Evolutionary conservation across 2,113 vertebrate genomes (phyloP).

Genomic region (Pandion haliaetus): DNA sequence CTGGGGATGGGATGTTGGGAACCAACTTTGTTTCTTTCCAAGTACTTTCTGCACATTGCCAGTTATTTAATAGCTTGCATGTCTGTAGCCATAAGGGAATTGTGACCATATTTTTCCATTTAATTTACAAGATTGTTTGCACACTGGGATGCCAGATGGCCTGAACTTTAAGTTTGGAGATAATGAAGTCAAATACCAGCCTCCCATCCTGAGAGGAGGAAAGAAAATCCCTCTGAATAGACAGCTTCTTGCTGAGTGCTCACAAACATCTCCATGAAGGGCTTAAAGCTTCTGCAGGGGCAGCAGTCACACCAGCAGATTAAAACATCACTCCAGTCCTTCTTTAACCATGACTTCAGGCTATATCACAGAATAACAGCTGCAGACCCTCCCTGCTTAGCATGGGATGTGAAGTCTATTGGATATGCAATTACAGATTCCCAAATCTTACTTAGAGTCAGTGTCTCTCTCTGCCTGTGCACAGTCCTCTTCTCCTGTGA

Average conservation of each 20-base stretch:
- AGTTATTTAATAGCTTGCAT: slow-evolving; percentile 25
- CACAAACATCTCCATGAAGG: neutral
- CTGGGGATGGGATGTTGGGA: neutral
- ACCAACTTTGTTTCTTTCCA: neutral
- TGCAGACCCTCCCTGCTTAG: neutral
- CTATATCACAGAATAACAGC: neutral
- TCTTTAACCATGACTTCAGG: neutral
- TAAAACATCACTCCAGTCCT: neutral
- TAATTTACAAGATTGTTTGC: slow-evolving; percentile 75
- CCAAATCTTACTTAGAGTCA: neutral
- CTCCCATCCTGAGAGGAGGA: slow-evolving; percentile 51
- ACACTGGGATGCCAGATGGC: slow-evolving; percentile 75
- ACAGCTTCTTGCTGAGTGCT: neutral
- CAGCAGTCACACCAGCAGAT: neutral
- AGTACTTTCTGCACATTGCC: slow-evolving; percentile 3
- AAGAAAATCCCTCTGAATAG: neutral
- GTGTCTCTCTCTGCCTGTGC: neutral
- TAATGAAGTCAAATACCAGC: slow-evolving; percentile 72
- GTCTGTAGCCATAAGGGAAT: slow-evolving; percentile 59
- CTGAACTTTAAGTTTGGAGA: slow-evolving; percentile 73
- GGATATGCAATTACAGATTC: neutral
- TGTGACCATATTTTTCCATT: slow-evolving; percentile 64
- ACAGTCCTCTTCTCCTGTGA: neutral
- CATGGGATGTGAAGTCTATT: neutral
- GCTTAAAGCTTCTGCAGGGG: neutral